Conservation (phyloP, 2,797 vertebrate species). For the Furcifer pardalis region DNA sequence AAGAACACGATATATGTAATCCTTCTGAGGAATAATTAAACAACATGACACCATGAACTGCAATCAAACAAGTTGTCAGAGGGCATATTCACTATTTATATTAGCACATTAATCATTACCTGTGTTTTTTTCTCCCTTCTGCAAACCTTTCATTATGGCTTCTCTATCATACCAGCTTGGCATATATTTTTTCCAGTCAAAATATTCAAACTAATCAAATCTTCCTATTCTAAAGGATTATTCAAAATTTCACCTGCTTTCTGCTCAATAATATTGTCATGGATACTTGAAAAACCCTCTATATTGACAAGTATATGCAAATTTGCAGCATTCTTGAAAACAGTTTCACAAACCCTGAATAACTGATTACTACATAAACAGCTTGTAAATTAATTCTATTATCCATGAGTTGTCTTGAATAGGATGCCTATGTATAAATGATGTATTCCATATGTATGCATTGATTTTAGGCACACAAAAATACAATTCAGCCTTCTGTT, state of each 20-base stretch:
- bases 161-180: conserved; percentile 55
- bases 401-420: conserved; percentile 31
- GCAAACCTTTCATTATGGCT: conserved; percentile 45
- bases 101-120: conserved; percentile 46
- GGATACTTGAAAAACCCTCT: conserved; percentile 29
- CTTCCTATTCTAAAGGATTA: conserved; percentile 57
- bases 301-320: conserved; percentile 28
- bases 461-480: conserved; percentile 35
- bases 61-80: conserved; percentile 41
- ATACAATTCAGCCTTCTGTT: conserved; percentile 13
- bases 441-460: conserved; percentile 12
- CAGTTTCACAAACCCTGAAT: conserved; percentile 41
- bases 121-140: conserved; percentile 41
- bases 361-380: conserved; percentile 51
- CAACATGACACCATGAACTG: conserved; percentile 44
- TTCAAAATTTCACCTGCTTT: conserved; percentile 46
- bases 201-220: conserved; percentile 23
- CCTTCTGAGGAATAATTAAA: conserved; percentile 55
- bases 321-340: conserved; percentile 39
- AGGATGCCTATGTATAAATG: conserved; percentile 33
- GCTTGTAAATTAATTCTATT: conserved; percentile 49
- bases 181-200: conserved; percentile 38
- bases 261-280: conserved; percentile 42
- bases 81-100: conserved; percentile 50
- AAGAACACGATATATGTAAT: conserved; percentile 43